Percentiles rank a stretch among this genome's conserved stretches.
phyloP scores from a whole-genome alignment of 1,140 invertebrate species.

The Wiebesia pumilae region DNA sequence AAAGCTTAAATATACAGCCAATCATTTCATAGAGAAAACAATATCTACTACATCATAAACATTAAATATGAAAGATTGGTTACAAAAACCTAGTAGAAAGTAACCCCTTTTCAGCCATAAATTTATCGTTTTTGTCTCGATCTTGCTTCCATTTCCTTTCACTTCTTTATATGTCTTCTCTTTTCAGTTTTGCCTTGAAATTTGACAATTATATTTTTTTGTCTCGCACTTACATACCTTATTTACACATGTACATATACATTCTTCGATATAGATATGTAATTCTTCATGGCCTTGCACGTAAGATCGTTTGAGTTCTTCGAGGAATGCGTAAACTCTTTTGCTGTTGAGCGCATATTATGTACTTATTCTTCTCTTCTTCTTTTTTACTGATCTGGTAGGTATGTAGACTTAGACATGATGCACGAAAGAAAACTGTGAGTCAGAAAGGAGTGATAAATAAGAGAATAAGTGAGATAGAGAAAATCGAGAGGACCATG shows the following conservation, averaged over 20 bases:
- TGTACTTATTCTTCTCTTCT: constrained; percentile 62
- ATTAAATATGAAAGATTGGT: neutral
- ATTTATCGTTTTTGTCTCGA: neutral
- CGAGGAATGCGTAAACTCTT: constrained; percentile 66
- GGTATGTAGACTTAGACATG: neutral
- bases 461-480: neutral
- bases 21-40: neutral
- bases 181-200: constrained; percentile 44
- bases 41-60: neutral
- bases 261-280: constrained; percentile 12
- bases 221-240: neutral
- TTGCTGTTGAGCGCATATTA: constrained; percentile 60
- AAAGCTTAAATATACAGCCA: neutral
- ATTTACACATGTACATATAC: neutral
- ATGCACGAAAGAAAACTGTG: neutral
- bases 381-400: constrained; percentile 37
- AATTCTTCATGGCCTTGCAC: constrained; percentile 50
- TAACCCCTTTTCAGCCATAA: neutral
- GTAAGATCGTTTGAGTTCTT: constrained; percentile 51
- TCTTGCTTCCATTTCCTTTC: neutral
- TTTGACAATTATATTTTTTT: constrained; percentile 61
- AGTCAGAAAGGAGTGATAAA: neutral
- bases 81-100: neutral
- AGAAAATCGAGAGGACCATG: neutral
- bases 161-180: too few relatives aligned